Conservation (phyloP, 1,140 invertebrate species). For the Drosophila lowei region DNA sequence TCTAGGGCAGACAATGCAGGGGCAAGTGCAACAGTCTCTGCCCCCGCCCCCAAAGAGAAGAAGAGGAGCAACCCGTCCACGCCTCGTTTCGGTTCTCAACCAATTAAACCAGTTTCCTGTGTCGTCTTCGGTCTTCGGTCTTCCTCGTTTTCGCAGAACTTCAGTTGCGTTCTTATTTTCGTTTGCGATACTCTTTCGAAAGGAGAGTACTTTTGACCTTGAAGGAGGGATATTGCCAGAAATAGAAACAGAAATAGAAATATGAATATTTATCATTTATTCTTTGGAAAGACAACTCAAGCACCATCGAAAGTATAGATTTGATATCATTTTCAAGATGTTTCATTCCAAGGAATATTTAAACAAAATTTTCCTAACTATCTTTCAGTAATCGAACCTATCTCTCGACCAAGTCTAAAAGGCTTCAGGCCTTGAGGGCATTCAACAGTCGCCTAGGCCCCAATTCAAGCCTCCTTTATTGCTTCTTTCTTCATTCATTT, state of each 20-base stretch:
- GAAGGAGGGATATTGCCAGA: no score
- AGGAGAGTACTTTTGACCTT: not conserved
- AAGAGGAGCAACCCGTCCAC: conserved; percentile 15
- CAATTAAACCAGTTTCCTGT: conserved; percentile 76
- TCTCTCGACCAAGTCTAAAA: no score
- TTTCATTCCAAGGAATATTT: no score
- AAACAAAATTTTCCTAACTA: no score
- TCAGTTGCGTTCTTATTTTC: conserved; percentile 3
- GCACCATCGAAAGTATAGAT: no score
- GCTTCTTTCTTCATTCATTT: conserved; percentile 23
- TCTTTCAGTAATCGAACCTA: no score
- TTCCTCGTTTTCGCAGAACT: conserved; percentile 32
- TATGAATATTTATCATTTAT: no score
- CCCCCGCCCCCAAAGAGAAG: not conserved
- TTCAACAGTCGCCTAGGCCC: no score
- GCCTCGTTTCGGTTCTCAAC: conserved; percentile 53
- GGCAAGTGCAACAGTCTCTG: conserved; percentile 45
- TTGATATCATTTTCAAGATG: no score
- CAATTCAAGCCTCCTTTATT: not conserved
- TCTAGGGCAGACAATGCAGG: conserved; percentile 27
- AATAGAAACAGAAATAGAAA: no score
- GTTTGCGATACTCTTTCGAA: not conserved
- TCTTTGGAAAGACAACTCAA: no score
- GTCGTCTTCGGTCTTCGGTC: conserved; percentile 14
- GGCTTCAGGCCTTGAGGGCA: not conserved